These are phyloP conservation scores for Sceloporus tristichus DNA, from an alignment of 2,113 vertebrate genomes.

Conservation along the genomic window DNA sequence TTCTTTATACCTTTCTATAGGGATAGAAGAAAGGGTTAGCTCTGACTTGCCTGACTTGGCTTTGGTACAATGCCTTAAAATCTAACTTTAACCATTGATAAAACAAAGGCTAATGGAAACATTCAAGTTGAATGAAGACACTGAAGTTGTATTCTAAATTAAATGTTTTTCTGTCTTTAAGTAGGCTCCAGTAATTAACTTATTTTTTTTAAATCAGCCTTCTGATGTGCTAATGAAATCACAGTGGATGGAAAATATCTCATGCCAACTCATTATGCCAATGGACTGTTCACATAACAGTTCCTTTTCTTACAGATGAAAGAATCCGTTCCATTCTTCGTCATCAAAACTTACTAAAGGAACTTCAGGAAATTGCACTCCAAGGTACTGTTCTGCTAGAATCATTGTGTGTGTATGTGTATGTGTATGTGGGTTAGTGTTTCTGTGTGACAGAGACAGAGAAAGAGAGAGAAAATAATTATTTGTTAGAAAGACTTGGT, in stretches of 20 bases:
- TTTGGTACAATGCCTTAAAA: background rate
- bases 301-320: slow-evolving; percentile 83
- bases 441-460: background rate
- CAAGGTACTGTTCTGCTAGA: slow-evolving; percentile 81
- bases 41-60: background rate
- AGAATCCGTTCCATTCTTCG: slow-evolving; percentile 91
- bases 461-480: background rate
- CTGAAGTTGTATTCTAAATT: background rate
- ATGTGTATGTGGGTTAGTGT: background rate
- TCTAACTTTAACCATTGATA: background rate
- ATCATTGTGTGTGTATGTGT: background rate
- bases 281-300: slow-evolving; percentile 1
- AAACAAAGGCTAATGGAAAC: rapidly evolving
- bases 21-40: background rate
- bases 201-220: background rate
- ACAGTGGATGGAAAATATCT: background rate
- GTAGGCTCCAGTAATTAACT: background rate
- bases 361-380: slow-evolving; percentile 90
- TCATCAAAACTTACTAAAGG: slow-evolving; percentile 90
- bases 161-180: background rate
- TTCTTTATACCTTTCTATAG: background rate
- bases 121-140: background rate
- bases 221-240: slow-evolving; percentile 23
- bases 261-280: background rate
- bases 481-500: background rate